These are phyloP conservation scores for Zaprionus lachaisei DNA, from an alignment of 1,140 invertebrate species.

Conservation along the genomic window DNA sequence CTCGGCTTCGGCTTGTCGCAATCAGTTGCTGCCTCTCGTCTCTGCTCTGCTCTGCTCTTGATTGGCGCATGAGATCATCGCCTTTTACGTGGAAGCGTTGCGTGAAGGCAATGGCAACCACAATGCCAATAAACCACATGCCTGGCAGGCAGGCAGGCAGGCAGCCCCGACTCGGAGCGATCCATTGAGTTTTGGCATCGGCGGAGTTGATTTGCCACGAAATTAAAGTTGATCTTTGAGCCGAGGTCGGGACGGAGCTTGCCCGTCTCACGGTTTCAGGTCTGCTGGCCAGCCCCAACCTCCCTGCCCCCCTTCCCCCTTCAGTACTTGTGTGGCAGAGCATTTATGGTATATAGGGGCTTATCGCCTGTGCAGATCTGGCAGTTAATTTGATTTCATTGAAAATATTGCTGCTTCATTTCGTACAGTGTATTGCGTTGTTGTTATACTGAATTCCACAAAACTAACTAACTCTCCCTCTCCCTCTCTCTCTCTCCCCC, in stretches of 20 bases:
- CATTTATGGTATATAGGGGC: slow-evolving; percentile 39
- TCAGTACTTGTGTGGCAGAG: slow-evolving; percentile 37
- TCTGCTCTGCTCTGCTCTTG: slow-evolving; percentile 26
- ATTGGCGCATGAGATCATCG: slow-evolving; percentile 79
- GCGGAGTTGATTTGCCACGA: slow-evolving; percentile 78
- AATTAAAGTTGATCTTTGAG: slow-evolving; percentile 75
- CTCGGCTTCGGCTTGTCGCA: neutral
- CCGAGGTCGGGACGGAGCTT: slow-evolving; percentile 1
- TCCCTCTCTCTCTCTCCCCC: neutral
- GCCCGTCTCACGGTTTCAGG: slow-evolving; percentile 29
- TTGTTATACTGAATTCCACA: neutral
- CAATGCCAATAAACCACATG: slow-evolving; percentile 44
- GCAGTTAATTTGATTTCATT: slow-evolving; percentile 78
- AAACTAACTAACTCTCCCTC: neutral
- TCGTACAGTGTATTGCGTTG: neutral
- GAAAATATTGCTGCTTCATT: slow-evolving; percentile 16
- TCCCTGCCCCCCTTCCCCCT: neutral
- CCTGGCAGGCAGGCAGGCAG: neutral
- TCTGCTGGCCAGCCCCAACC: neutral
- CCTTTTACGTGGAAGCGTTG: slow-evolving; percentile 75
- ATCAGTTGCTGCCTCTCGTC: slow-evolving; percentile 1
- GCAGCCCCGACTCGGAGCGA: neutral
- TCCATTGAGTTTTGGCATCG: slow-evolving; percentile 17
- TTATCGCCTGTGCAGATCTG: slow-evolving; percentile 70
- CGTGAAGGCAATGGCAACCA: slow-evolving; percentile 62